A percentile compares a stretch with the other conserved stretches of the same genome.
Conservation (phyloP, 2,797 vertebrate genomes). For the Halcyon chelicuti region DNA sequence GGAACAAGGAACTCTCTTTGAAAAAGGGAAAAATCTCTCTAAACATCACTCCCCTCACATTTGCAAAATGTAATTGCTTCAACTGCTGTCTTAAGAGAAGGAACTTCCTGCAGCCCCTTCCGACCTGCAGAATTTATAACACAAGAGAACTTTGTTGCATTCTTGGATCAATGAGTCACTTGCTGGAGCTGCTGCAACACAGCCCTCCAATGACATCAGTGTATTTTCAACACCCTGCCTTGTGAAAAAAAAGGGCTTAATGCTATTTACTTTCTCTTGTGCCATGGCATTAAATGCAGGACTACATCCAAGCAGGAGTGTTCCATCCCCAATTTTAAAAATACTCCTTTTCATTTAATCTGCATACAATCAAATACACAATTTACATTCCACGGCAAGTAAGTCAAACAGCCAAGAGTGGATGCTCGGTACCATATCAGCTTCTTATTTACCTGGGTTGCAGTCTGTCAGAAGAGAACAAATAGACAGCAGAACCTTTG, state of each 20-base stretch:
- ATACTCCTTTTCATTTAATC: neutral
- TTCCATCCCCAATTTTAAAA: neutral
- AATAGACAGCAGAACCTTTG: conserved; percentile 92
- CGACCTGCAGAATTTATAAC: neutral
- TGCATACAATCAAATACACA: neutral
- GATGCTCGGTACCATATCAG: neutral
- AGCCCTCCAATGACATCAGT: neutral
- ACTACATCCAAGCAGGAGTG: neutral
- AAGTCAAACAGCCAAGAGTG: neutral
- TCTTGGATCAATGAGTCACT: neutral
- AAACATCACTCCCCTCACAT: neutral
- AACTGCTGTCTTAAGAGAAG: neutral
- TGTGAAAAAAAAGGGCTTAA: neutral
- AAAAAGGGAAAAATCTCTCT: neutral
- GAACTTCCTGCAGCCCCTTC: neutral
- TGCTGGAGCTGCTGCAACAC: neutral
- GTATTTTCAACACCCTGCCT: neutral
- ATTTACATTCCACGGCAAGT: neutral
- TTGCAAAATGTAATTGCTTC: neutral
- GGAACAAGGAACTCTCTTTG: neutral
- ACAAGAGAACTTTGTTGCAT: neutral
- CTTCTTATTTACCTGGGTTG: conserved; percentile 89
- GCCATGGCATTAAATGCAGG: neutral
- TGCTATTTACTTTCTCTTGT: neutral
- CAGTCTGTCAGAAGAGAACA: conserved; percentile 93